These are phyloP conservation scores for Sterna hirundo DNA, from an alignment of 2,113 vertebrate genomes.

Conservation along the genomic window DNA sequence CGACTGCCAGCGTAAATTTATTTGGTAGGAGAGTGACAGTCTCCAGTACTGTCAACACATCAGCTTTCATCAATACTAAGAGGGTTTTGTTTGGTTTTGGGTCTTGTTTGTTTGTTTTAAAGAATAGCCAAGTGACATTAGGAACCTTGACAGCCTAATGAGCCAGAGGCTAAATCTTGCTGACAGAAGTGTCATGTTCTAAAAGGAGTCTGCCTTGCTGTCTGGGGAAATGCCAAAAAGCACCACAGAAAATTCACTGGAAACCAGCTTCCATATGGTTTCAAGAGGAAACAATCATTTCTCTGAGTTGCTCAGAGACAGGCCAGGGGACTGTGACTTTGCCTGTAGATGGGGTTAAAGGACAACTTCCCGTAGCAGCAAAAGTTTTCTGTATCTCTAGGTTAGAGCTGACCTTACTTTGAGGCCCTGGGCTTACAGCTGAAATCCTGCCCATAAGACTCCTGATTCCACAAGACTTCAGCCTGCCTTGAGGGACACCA, in stretches of 20 bases:
- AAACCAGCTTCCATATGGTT: constrained; percentile 32
- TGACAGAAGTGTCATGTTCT: not conserved
- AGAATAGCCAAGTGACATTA: not conserved
- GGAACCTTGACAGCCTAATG: not conserved
- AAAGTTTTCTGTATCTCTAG: not conserved
- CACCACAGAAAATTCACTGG: not conserved
- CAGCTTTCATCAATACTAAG: not conserved
- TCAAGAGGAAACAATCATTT: not conserved
- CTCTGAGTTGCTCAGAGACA: not conserved
- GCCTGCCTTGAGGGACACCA: not conserved
- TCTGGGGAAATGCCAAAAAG: constrained; percentile 1
- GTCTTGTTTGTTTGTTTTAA: not conserved
- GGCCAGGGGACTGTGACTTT: not conserved
- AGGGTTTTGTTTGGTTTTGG: not conserved
- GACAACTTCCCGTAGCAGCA: not conserved
- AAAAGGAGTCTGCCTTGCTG: not conserved
- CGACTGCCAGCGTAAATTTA: not conserved
- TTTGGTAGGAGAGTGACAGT: not conserved
- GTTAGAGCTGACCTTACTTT: not conserved
- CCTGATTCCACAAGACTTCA: not conserved
- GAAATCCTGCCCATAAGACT: not conserved
- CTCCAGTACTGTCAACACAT: not conserved
- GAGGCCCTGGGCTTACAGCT: not conserved
- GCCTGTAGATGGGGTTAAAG: not conserved
- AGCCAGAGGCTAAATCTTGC: constrained; percentile 13